Base-by-base conservation (phyloP, 2,888 invertebrate species). In the Dolomedes plantarius region DNA sequence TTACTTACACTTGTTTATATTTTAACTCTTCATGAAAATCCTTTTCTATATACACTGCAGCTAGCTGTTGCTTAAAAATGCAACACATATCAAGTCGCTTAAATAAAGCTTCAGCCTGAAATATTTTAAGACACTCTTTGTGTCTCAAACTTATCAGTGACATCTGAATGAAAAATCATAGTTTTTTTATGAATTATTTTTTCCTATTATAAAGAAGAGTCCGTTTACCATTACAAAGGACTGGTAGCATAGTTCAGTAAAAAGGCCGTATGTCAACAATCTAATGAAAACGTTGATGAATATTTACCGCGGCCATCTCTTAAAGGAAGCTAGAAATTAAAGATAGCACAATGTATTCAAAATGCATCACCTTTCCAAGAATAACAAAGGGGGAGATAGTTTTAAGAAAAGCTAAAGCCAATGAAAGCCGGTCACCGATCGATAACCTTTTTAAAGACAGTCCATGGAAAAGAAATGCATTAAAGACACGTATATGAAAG, bases 371-470 rank as follows among this genome's bases (percentile, higher is more conserved):
- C 23, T 69, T 69, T 39, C 68, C 39, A 69, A 36, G 72, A 73
- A 23, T 23, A 29, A 50, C 71, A 62, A 32, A 36, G 64, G 36
- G 32, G 6, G 31, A 29, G 65, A 31, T 28, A 32, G 56, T 31
- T 36, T 36, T 16, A 74, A 64, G 68, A 39, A 62, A 29, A 56
- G 50, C 50, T 31, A 19, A 23, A 32, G 19, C 9, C 32, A 65
- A 31, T 32, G 65, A 65, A 65, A 32, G 31, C 16, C 29, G 46
- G 32, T 36, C 28, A 5, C 31, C 76, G 75, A 82, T 82, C 82
- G 50, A 82, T 82, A 76, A 76, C 69, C 76, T 82, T 82, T 82
- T 82, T 76, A 76, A 65, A 67, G 67, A 41, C 62, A 67, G 31
- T 29, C 62, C 27, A 29, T 64, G 36, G 39, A 64, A 71, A 82